Base-by-base conservation (phyloP, 2,797 vertebrate genomes). In the Gephyroberyx darwinii region DNA sequence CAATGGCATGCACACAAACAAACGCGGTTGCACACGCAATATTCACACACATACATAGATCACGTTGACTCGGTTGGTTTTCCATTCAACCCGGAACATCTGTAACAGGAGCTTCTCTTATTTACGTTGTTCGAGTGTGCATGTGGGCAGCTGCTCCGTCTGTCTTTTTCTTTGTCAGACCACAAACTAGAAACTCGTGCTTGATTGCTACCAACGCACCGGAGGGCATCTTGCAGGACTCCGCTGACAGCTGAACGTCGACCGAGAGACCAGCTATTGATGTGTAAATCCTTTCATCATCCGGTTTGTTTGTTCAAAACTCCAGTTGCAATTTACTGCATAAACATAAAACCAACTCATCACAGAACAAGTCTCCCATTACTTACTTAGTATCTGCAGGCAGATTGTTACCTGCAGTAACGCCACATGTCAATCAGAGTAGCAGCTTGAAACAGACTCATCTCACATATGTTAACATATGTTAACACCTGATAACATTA, bases 281-380 rank as follows among this genome's bases (percentile, higher is more conserved):
- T 59, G 74, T 81, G 67, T 68, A 66, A 20, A 12, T 65, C 47
- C 37, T 61, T 67, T 71, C 58, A 83, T 76, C 80, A 71, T 35
- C 51, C 37, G 3, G 17, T 57, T 33, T 37, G 57, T 76, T 74
- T 58, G 2, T 50, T 74, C 69, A 74, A 54, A 52, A 39, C 69
- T 74, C 81, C 66, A 19, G 57, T 60, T 43, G 41, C 52, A 57
- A 84, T 74, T 60, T 72, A 51, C 64, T n/a, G 39, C 56, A 57
- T 56, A 68, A 64, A 72, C 68, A 53, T 72, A 84, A 83, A 80
- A 78, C 70, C 52, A 90, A 77, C 74, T 75, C 77, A 73, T 48
- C 76, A 78, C 64, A 73, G 60, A 64, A 82, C 26, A 84, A 83
- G 10, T 71, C 77, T 57, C 84, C 69, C 76, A 9, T 50, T 65